Evolutionary conservation across 2,888 invertebrate species (phyloP).

Genomic region (Machimus rusticus): DNA sequence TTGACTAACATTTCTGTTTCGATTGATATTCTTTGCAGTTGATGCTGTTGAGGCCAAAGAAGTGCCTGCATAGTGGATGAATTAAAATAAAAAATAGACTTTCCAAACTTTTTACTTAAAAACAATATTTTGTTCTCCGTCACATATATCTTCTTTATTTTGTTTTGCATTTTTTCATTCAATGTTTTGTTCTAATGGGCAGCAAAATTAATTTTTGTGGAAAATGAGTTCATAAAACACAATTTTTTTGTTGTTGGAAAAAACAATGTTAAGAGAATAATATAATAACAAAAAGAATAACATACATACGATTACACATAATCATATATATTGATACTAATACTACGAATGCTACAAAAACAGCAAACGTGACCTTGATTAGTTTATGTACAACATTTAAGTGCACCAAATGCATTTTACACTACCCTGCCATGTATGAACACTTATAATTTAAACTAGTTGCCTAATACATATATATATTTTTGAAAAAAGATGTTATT

Average conservation of each 20-base stretch:
- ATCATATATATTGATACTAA: background rate
- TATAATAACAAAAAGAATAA: background rate
- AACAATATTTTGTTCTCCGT: background rate
- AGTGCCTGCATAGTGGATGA: conserved; percentile 52
- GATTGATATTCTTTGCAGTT: conserved; percentile 63
- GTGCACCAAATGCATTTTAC: background rate
- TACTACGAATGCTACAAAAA: background rate
- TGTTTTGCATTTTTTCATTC: conserved; percentile 1
- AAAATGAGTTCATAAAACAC: background rate
- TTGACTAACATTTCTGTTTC: conserved; percentile 53
- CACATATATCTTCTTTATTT: background rate
- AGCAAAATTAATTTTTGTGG: background rate
- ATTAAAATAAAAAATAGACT: conserved; percentile 41
- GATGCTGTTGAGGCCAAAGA: conserved; percentile 62
- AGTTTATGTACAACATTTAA: background rate
- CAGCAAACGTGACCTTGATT: background rate
- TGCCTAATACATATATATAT: background rate
- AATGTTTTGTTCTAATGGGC: background rate
- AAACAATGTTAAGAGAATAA: background rate
- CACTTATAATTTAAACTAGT: background rate
- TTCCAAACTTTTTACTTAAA: conserved; percentile 32
- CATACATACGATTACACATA: background rate
- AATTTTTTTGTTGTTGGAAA: background rate
- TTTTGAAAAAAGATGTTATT: background rate
- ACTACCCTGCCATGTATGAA: background rate